Base-by-base conservation (phyloP, 2,113 vertebrate species). In the Symphodus melops region DNA sequence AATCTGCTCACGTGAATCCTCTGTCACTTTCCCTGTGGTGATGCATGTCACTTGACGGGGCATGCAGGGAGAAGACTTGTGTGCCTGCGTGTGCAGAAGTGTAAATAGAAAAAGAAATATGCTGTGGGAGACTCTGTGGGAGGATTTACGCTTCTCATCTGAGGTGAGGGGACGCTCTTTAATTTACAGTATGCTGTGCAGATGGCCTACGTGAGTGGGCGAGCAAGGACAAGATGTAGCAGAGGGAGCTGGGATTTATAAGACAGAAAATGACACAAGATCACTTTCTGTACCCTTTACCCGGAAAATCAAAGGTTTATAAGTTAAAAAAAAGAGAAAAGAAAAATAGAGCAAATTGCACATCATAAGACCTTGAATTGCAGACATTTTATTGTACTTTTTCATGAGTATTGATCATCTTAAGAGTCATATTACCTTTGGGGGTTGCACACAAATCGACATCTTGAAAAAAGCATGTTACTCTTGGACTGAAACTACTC, bases 111-210 rank as follows among this genome's bases (percentile, higher is more conserved):
- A 68, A n/a, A 16, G 42, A 59, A 68, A 28, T 25, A 60, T 81
- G 68, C 16, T 64, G 54, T 57, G 61, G 77, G 72, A 68, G 53
- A 28, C 25, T 39, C 36, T 51, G 84, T 72, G 61, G 87, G 83
- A 78, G 83, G 89, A 85, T 83, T 70, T 66, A 46, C 74, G 72
- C 66, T 68, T 76, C 72, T 49, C 58, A 37, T 81, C 76, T 55
- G 55, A 48, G 72, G 51, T 52, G 80, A 57, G 41, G 74, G 55
- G 56, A 73, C 13, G 16, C 66, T 79, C 33, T 51, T 88, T 90
- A 79, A 89, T 81, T 85, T 85, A 79, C 78, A 59, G 62, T 60
- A 21, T 58, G 71, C 75, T 75, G 74, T 77, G 42, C 70, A 72
- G 86, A 64, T 79, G 71, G 69, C 37, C 61, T 67, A 49, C 20